Conservation (phyloP, 64 coral and sea anemone species). For the Stichodactyla mertensii region DNA sequence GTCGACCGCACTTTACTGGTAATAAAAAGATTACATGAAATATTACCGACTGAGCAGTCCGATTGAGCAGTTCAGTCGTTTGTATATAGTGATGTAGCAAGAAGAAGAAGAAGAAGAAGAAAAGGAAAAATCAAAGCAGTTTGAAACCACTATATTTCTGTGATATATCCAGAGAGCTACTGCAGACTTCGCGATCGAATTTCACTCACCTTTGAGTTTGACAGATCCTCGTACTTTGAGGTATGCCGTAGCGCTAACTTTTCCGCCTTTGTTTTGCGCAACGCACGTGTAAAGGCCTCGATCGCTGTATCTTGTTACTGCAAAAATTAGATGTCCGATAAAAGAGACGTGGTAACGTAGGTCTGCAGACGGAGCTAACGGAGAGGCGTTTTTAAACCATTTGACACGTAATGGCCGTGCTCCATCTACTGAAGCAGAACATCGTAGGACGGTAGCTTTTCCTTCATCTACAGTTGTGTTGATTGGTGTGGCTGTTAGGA, state of each 20-base stretch:
- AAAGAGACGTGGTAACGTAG: not conserved
- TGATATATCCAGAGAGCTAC: not conserved
- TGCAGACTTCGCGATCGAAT: too few species aligned
- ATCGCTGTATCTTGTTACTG: constrained; percentile 17
- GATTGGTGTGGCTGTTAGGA: constrained; percentile 28
- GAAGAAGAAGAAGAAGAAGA: not conserved
- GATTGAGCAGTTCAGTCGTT: too few species aligned
- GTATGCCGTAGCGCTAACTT: constrained; percentile 32
- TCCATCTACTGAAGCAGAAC: constrained; percentile 30
- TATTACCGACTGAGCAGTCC: not conserved
- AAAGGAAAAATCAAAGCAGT: not conserved
- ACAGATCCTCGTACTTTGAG: constrained; percentile 36
- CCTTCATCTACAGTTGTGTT: constrained; percentile 57
- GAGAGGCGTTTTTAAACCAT: constrained; percentile 67
- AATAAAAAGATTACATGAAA: not conserved
- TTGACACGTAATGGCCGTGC: constrained; percentile 12
- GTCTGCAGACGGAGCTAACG: not conserved
- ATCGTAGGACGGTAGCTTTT: not conserved
- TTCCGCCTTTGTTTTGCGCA: constrained; percentile 46
- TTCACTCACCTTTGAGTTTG: constrained; percentile 8
- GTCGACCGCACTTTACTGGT: constrained; percentile 38
- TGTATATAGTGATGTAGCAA: too few species aligned
- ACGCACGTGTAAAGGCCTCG: constrained; percentile 71
- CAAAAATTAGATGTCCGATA: constrained; percentile 31
- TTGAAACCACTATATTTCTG: not conserved